These are phyloP conservation scores for Scaptomyza pallida DNA, from an alignment of 1,140 invertebrate species.

Conservation along the genomic window DNA sequence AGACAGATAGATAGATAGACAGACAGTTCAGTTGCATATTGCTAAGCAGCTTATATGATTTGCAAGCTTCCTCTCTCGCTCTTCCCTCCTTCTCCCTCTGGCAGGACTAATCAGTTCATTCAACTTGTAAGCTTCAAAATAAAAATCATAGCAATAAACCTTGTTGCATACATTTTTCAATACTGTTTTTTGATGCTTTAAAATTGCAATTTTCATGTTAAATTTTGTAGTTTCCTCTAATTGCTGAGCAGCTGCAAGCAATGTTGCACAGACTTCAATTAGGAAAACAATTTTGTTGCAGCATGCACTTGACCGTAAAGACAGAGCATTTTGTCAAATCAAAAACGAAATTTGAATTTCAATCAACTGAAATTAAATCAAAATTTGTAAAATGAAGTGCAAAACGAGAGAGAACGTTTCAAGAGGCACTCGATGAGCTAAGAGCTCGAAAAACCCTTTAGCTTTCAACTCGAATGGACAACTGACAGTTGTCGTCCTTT, in stretches of 20 bases:
- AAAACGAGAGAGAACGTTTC: slow-evolving; percentile 4
- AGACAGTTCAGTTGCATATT: slow-evolving; percentile 53
- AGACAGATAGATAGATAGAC: too few relatives aligned
- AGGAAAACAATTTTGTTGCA: slow-evolving; percentile 66
- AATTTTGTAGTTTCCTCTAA: not conserved
- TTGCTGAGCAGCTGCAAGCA: slow-evolving; percentile 14
- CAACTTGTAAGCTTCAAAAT: slow-evolving; percentile 25
- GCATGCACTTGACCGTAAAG: slow-evolving; percentile 52
- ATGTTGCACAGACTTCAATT: slow-evolving; percentile 65
- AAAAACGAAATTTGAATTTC: slow-evolving; percentile 74
- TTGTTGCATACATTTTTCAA: slow-evolving; percentile 10
- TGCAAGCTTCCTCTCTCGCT: slow-evolving; percentile 33
- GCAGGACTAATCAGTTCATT: slow-evolving; percentile 57
- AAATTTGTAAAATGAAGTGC: slow-evolving; percentile 74
- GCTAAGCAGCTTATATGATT: slow-evolving; percentile 71
- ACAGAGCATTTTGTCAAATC: slow-evolving; percentile 66
- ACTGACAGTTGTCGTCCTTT: slow-evolving; percentile 25
- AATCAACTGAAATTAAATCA: slow-evolving; percentile 77
- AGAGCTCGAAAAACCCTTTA: slow-evolving; percentile 27
- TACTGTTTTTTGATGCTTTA: too few relatives aligned
- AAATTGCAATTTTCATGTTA: not conserved
- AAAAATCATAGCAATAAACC: slow-evolving; percentile 24
- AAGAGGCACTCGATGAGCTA: slow-evolving; percentile 32
- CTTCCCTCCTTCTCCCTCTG: slow-evolving; percentile 22
- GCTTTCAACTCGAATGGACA: slow-evolving; percentile 39